A percentile compares a stretch with the other conserved stretches of the same genome.
Evolutionary conservation across 2,888 invertebrate species (phyloP).

Genomic region (Mythimna pallens): DNA sequence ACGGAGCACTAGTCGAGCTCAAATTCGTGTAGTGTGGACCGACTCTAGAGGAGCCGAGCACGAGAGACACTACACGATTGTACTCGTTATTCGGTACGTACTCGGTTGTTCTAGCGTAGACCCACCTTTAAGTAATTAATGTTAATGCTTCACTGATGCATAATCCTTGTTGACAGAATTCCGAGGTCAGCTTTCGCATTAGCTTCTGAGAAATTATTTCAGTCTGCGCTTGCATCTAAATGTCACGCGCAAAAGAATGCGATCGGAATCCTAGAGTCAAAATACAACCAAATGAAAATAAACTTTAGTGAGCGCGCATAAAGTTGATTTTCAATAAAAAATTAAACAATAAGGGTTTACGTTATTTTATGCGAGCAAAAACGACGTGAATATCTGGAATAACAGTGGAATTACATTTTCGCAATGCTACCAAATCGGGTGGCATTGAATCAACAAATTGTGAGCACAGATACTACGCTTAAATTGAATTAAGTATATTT

Average conservation of each 20-base stretch:
- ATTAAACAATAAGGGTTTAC: constrained; percentile 16
- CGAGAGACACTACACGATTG: too few relatives aligned
- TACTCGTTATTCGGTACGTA: too few relatives aligned
- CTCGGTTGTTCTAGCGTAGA: neutral
- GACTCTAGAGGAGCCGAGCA: too few relatives aligned
- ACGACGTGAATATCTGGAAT: constrained; percentile 62
- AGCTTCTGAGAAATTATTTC: constrained; percentile 58
- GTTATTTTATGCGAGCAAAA: constrained; percentile 51
- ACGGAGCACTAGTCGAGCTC: too few relatives aligned
- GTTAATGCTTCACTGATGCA: constrained; percentile 10
- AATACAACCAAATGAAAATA: constrained; percentile 11
- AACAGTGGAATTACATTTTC: constrained; percentile 59
- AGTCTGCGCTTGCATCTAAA: constrained; percentile 55
- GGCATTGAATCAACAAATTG: constrained; percentile 66
- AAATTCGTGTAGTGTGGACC: too few relatives aligned
- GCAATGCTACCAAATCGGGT: constrained; percentile 60
- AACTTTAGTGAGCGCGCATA: constrained; percentile 5
- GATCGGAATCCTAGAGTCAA: constrained; percentile 40
- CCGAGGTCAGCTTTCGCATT: constrained; percentile 52
- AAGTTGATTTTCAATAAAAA: constrained; percentile 12
- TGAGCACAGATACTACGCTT: constrained; percentile 70
- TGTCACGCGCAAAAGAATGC: constrained; percentile 62
- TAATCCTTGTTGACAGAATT: constrained; percentile 40
- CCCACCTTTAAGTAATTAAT: constrained; percentile 11
- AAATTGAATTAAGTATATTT: constrained; percentile 71